These are phyloP conservation scores for Polylopha cassiicola DNA, from an alignment of 2,888 invertebrate species.

Conservation along the genomic window DNA sequence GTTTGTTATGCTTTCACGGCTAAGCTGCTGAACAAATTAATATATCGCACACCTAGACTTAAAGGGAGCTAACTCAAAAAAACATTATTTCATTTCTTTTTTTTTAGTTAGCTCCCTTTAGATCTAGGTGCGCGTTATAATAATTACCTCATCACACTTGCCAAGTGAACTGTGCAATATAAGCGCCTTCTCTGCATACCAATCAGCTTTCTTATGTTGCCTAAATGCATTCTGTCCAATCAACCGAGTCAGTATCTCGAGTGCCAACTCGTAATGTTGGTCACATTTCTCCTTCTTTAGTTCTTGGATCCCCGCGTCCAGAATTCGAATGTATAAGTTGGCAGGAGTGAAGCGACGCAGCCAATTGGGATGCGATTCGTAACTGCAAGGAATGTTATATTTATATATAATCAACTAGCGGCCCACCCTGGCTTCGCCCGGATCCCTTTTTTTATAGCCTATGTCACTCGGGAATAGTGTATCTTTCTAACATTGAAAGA, in stretches of 20 bases:
- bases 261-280: constrained; percentile 51
- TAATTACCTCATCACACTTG: constrained; percentile 43
- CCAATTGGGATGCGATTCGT: constrained; percentile 63
- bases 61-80: no score
- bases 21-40: no score
- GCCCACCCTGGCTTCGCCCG: no score
- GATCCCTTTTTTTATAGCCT: no score
- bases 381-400: constrained; percentile 47
- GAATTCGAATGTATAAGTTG: constrained; percentile 54
- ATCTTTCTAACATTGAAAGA: no score
- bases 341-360: constrained; percentile 78
- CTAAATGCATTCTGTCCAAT: constrained; percentile 67
- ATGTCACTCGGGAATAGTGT: no score
- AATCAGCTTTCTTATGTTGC: constrained; percentile 62
- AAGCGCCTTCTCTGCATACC: constrained; percentile 80
- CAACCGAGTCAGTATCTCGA: constrained; percentile 69
- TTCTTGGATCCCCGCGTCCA: constrained; percentile 55
- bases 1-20: no score
- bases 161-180: constrained; percentile 69
- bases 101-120: no score
- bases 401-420: no score
- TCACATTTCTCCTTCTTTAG: constrained; percentile 48
- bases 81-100: no score
- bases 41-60: no score
- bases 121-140: neutral